Base-by-base conservation (phyloP, 2,113 vertebrate species). In the Rhizomys pruinosus region DNA sequence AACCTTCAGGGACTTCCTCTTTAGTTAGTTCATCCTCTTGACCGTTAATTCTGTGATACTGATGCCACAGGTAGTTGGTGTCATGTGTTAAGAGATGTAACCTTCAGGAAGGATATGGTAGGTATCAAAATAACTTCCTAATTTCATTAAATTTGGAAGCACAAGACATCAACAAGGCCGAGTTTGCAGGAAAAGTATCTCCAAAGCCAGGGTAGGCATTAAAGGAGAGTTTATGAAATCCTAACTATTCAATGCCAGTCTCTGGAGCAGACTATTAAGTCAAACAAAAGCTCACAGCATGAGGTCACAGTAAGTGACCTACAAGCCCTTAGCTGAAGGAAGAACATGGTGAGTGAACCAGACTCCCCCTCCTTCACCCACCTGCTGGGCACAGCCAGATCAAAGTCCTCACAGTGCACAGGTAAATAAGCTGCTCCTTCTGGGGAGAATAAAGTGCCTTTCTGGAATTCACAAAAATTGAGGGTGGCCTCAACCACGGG, bases 91-190 rank as follows among this genome's bases (percentile, higher is more conserved):
- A 85, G 20, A 72, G 44, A 74, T 0, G 86, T 68, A 68, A 80
- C 72, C 29, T 23, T 63, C 71, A 89, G 39, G 55, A 63, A 68
- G 93, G 59, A 80, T 22, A 57, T 6, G 61, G 32, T 96, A 59
- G 61, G 32, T 96, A 59, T 37, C 86, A 64, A 89, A 84, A 92
- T 44, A 86, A 79, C 29, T 72, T 68, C 39, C 32, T 52, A 61
- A 95, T 95, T 77, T 59, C 64, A 95, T 61, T 39, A 79, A 66
- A 37, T 82, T 55, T 89, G 76, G 47, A 77, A 95, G 39, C 69
- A 81, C 16, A 77, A 20, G 52, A 15, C 0, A 59, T 32, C 27
- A 64, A 63, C 52, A 52, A 78, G 37, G 27, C 1, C 22, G 77
- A 42, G 7, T 68, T 39, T 68, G 71, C 27, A 91, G 63, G 59